These are phyloP conservation scores for Hyperoplus immaculatus DNA, from an alignment of 2,797 vertebrate species.

Conservation along the genomic window DNA sequence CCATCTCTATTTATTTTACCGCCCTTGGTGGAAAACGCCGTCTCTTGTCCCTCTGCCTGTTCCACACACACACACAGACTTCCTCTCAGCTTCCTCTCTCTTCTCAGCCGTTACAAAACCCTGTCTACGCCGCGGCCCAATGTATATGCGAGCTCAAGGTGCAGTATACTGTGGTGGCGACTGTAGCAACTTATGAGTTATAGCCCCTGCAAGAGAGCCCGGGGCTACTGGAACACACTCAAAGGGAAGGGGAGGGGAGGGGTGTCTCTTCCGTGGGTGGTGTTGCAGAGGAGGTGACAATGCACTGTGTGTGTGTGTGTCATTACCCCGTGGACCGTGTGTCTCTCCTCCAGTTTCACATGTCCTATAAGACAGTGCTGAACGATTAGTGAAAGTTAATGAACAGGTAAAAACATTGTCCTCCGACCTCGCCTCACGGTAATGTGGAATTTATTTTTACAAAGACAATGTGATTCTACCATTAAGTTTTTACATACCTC, in stretches of 20 bases:
- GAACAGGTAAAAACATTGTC: constrained; percentile 50
- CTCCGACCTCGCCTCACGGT: constrained; percentile 4
- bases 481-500: background rate
- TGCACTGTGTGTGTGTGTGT: constrained; percentile 14
- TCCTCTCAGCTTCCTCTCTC: constrained; percentile 77
- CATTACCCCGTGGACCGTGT: constrained; percentile 15
- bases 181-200: constrained; percentile 69
- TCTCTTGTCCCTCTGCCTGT: constrained; percentile 47
- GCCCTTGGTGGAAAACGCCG: constrained; percentile 62
- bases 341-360: constrained; percentile 28
- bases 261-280: constrained; percentile 26
- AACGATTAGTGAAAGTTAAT: constrained; percentile 46
- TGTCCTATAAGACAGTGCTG: constrained; percentile 9
- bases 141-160: constrained; percentile 49
- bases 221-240: constrained; percentile 45
- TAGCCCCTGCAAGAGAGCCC: constrained; percentile 47
- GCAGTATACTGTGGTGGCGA: constrained; percentile 37
- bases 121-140: constrained; percentile 19
- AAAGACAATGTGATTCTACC: background rate
- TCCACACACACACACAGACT: constrained; percentile 50
- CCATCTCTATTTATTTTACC: constrained; percentile 65
- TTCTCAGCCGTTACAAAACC: constrained; percentile 69
- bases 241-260: constrained; percentile 62
- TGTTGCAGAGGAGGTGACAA: constrained; percentile 34
- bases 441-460: background rate